Evolutionary conservation across 53 echinoderm and acorn worm species (phyloP).

Genomic region (Echinometra lucunter): DNA sequence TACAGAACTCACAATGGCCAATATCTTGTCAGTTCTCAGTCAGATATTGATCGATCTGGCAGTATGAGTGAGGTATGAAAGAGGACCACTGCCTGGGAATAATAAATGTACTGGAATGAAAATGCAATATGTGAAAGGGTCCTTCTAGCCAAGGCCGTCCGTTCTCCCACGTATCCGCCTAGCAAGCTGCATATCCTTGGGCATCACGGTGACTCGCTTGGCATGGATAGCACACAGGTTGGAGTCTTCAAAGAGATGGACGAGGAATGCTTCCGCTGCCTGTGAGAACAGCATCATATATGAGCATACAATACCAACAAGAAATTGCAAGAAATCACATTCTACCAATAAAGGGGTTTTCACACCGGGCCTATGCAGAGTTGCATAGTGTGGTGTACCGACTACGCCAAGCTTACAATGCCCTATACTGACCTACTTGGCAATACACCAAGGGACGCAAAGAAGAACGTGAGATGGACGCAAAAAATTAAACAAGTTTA

Average conservation of each 20-base stretch:
- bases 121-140: neutral
- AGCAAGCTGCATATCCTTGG: conserved; percentile 94
- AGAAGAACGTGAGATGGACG: too few relatives aligned
- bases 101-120: neutral
- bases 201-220: conserved; percentile 97
- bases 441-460: too few relatives aligned
- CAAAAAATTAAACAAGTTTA: too few relatives aligned
- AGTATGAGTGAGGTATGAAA: neutral
- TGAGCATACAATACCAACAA: too few relatives aligned
- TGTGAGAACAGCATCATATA: conserved; percentile 13
- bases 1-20: neutral
- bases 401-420: too few relatives aligned
- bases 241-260: conserved; percentile 92
- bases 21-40: neutral
- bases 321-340: too few relatives aligned
- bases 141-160: conserved; percentile 75
- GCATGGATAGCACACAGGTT: conserved; percentile 95
- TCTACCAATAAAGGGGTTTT: too few relatives aligned
- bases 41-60: neutral
- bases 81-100: conserved; percentile 5
- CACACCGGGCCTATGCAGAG: too few relatives aligned
- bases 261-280: conserved; percentile 94
- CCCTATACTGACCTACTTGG: too few relatives aligned
- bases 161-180: conserved; percentile 89
- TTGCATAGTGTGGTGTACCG: too few relatives aligned